Percentiles rank a stretch among this genome's conserved stretches.
Conservation (phyloP, 2,113 vertebrate genomes). For the zebrafish (Danio rerio) region GRCz12tu NC_133200.1:19043501-19044000, state of each 20-base stretch:
- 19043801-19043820: too few relatives aligned
- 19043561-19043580: background rate
- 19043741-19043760: background rate
- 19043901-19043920: conserved; percentile 1
- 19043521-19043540: background rate
- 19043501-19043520: background rate
- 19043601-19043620: background rate
- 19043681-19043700: background rate
- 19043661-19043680: background rate
- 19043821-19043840: too few relatives aligned
- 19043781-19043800: too few relatives aligned
- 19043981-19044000: background rate
- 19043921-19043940: background rate
- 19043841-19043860: too few relatives aligned
- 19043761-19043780: background rate
- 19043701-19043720: background rate
- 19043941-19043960: background rate
- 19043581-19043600: background rate
- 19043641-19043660: background rate
- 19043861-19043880: too few relatives aligned
- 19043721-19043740: background rate
- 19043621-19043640: background rate
- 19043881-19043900: too few relatives aligned
- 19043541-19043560: background rate
- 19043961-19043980: background rate